Conservation (phyloP, 2,113 vertebrate genomes). For the Passer domesticus region DNA sequence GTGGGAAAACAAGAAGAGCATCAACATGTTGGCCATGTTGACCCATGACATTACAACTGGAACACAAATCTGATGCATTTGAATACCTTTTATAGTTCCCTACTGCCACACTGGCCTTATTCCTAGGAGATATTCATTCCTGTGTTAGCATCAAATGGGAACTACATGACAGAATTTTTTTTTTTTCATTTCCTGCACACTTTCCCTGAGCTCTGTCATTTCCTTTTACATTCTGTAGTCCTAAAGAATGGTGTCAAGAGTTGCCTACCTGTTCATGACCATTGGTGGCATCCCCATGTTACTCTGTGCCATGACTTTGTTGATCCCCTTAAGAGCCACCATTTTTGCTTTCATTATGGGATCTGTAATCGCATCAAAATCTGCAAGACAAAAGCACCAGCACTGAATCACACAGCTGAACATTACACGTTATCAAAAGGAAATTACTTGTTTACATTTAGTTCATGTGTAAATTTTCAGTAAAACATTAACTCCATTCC, state of each 20-base stretch:
- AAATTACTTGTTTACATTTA: neutral
- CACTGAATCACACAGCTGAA: neutral
- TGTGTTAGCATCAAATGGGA: neutral
- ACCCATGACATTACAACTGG: neutral
- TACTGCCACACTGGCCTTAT: neutral
- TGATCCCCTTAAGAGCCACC: constrained; percentile 97
- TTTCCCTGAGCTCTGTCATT: neutral
- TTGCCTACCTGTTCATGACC: constrained; percentile 89
- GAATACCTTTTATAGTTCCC: neutral
- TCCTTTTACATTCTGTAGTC: neutral
- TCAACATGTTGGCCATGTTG: neutral
- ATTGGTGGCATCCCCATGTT: constrained; percentile 88
- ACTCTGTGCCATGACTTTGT: constrained; percentile 95
- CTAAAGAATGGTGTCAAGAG: neutral
- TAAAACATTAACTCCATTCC: neutral
- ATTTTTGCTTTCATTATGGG: constrained; percentile 99
- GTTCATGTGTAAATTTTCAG: neutral
- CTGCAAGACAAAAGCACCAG: constrained; percentile 67
- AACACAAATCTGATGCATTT: neutral
- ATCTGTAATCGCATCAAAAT: constrained; percentile 93
- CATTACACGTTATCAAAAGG: neutral
- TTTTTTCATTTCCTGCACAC: neutral
- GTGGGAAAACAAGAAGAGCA: neutral
- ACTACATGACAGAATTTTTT: neutral
- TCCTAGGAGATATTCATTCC: neutral